These are phyloP conservation scores for Lagodon rhomboides DNA, from an alignment of 2,797 vertebrate species.

Conservation along the genomic window DNA sequence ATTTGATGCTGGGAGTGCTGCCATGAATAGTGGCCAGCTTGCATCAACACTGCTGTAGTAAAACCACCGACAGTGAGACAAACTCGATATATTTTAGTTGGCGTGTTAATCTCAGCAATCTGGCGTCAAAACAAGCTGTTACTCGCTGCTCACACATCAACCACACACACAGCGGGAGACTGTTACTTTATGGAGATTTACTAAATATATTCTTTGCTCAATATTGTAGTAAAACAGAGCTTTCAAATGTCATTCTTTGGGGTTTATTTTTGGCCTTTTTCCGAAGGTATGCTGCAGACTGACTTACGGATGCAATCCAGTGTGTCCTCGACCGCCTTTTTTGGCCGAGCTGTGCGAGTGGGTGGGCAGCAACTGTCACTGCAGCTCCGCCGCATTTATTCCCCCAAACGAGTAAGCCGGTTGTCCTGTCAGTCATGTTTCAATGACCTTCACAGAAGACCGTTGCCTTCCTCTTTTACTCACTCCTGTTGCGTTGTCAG, in stretches of 20 bases:
- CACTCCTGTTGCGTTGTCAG: conserved; percentile 61
- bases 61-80: conserved; percentile 25
- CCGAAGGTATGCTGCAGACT: conserved; percentile 53
- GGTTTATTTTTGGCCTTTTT: conserved; percentile 52
- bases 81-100: conserved; percentile 44
- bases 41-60: conserved; percentile 31
- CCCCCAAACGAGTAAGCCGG: conserved; percentile 58
- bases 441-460: conserved; percentile 65
- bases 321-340: conserved; percentile 57
- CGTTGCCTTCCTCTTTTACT: conserved; percentile 51
- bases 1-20: conserved; percentile 52
- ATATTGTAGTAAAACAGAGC: conserved; percentile 16
- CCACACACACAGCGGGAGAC: conserved; percentile 26
- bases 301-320: conserved; percentile 61
- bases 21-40: conserved; percentile 39
- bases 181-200: conserved; percentile 17
- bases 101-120: conserved; percentile 54
- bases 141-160: conserved; percentile 35
- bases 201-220: conserved; percentile 6
- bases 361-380: conserved; percentile 75
- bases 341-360: conserved; percentile 61
- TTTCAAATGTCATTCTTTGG: neutral
- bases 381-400: conserved; percentile 62
- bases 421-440: conserved; percentile 76
- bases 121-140: conserved; percentile 53